Conservation (phyloP, 2,888 invertebrate species). For the Cosmopolites sordidus region DNA sequence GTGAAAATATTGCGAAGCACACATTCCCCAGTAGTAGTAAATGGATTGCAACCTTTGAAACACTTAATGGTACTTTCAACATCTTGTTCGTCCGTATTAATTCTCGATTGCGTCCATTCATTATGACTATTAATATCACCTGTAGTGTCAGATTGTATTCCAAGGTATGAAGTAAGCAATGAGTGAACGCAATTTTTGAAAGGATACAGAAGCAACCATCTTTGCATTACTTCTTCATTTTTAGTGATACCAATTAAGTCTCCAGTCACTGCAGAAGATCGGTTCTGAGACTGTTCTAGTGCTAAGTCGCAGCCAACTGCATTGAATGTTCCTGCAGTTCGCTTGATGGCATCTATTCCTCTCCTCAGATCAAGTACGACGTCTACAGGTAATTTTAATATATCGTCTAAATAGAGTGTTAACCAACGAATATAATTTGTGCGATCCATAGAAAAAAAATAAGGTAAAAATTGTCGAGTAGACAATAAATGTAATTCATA, state of each 20-base stretch:
- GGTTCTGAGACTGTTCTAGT: constrained; percentile 35
- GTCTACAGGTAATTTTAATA: constrained; percentile 25
- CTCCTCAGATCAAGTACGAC: constrained; percentile 28
- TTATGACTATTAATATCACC: no score
- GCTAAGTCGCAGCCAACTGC: constrained; percentile 33
- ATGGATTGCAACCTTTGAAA: no score
- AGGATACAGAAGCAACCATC: constrained; percentile 27
- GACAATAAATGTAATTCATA: constrained; percentile 12
- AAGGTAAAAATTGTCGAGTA: constrained; percentile 13
- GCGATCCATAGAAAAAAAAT: constrained; percentile 14
- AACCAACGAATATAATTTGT: constrained; percentile 9
- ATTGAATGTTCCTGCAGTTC: constrained; percentile 30
- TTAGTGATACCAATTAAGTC: no score
- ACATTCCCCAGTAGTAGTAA: no score
- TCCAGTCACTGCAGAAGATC: constrained; percentile 36
- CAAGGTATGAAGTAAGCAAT: constrained; percentile 20
- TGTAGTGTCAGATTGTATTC: no score
- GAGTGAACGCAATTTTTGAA: constrained; percentile 9
- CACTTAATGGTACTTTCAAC: no score
- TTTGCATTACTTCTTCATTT: constrained; percentile 33
- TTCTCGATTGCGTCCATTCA: no score
- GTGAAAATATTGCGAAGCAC: no score
- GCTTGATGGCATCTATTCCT: constrained; percentile 32
- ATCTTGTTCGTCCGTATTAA: no score
- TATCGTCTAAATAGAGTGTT: constrained; percentile 15